Base-by-base conservation (phyloP, 2,888 invertebrate genomes). In the Dolichopus griseipennis region DNA sequence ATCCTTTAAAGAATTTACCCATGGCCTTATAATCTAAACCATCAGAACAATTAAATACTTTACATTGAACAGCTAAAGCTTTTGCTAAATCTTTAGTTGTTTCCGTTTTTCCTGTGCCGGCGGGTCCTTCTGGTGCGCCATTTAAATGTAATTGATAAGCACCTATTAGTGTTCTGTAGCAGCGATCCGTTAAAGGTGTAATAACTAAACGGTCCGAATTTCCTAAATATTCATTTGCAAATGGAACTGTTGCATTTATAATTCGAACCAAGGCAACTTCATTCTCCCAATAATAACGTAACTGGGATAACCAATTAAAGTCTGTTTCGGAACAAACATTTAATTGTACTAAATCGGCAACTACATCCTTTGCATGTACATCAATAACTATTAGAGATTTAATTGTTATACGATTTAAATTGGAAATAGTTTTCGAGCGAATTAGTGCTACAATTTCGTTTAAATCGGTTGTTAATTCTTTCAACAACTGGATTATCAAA, bases 11-110 rank as follows among this genome's bases (percentile, higher is more conserved):
- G 73, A 84, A 84, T 69, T 90, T 90, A 12, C 88, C 87, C 88
- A 90, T 88, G 65, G 89, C 88, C 67, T 88, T 86, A 76, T 88
- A 89, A 75, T 90, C 89, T 61, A 90, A 77, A 12, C 88, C 88
- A 73, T 88, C 89, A 0, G 89, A 90, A 73, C 90, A 90, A 77
- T 89, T 90, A 76, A 90, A 90, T 0, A 90, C 88, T 6, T 90
- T 86, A 73, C 89, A 89, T 75, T 94, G 94, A 1, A 95, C 93
- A 0, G 95, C 96, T 66, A 96, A 77, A 0, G 95, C 95, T 81
- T 95, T 93, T 7, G 94, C 94, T 72, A 96, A 83, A 83, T 96
- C 95, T 83, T 96, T 96, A 0, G 92, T 92, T 21, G 93, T 93
- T 83, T 94, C 94, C 0, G 93, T 94, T 83, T 94, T 94, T 0